Conservation (phyloP, 2,113 vertebrate genomes). For the Strix uralensis region DNA sequence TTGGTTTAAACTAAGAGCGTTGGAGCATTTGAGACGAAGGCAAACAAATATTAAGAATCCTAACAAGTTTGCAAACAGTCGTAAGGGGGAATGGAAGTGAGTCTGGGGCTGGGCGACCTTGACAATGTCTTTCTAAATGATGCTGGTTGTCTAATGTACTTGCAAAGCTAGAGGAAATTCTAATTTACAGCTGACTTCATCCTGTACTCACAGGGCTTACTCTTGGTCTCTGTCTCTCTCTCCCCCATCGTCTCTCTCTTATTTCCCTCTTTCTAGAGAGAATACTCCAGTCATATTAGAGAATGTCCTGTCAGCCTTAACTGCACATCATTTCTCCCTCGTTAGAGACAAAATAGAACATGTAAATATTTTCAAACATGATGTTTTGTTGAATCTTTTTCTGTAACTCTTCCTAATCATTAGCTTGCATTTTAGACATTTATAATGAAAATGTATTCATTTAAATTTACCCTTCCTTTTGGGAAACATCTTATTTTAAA, state of each 20-base stretch:
- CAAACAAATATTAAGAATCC: background rate
- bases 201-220: background rate
- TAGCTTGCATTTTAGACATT: constrained; percentile 19
- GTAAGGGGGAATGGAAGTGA: background rate
- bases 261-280: background rate
- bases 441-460: constrained; percentile 20
- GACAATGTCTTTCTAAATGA: background rate
- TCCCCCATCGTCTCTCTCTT: background rate
- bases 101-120: background rate
- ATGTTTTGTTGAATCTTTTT: constrained; percentile 29
- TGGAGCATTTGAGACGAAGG: background rate
- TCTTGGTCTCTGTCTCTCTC: background rate
- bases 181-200: background rate
- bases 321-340: background rate
- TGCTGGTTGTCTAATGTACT: background rate
- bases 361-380: constrained; percentile 53
- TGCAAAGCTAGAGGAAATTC: background rate
- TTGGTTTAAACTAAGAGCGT: background rate
- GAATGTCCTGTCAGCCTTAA: constrained; percentile 19
- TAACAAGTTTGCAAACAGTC: background rate
- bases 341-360: constrained; percentile 17
- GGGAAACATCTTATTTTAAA: background rate
- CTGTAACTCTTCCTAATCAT: constrained; percentile 44
- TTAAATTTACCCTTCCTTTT: background rate
- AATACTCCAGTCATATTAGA: background rate